phyloP scores from a whole-genome alignment of 2,113 vertebrate genomes.

The Notothenia coriiceps region DNA sequence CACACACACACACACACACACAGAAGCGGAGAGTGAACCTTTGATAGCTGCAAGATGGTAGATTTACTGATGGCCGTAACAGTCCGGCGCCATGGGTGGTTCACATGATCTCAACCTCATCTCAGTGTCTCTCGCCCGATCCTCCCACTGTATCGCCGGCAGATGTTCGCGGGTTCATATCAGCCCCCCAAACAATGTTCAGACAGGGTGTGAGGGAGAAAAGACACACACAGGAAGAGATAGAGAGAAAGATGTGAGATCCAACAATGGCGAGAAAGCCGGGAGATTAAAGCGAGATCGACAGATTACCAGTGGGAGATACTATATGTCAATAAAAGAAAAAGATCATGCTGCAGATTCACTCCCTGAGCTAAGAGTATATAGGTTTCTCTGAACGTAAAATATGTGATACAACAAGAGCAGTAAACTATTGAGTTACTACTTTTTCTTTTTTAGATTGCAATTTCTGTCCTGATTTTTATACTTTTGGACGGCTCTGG shows the following conservation, averaged over 20 bases:
- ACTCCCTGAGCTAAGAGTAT: slow-evolving; percentile 20
- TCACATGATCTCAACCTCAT: slow-evolving; percentile 79
- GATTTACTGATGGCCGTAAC: slow-evolving; percentile 80
- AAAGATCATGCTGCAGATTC: slow-evolving; percentile 25
- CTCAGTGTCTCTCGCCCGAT: slow-evolving; percentile 58
- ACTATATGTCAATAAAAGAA: slow-evolving; percentile 62
- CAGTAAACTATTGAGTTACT: slow-evolving; percentile 12
- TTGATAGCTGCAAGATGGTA: slow-evolving; percentile 75
- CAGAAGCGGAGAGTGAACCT: slow-evolving; percentile 62
- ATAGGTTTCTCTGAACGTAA: slow-evolving; percentile 24
- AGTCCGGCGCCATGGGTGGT: slow-evolving; percentile 76
- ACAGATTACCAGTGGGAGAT: slow-evolving; percentile 70
- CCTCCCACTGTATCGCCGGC: slow-evolving; percentile 71
- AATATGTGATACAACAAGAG: slow-evolving; percentile 26
- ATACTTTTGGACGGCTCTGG: slow-evolving; percentile 23
- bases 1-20: slow-evolving; percentile 35
- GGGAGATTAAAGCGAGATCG: slow-evolving; percentile 67
- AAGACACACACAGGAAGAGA: slow-evolving; percentile 59
- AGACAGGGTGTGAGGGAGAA: slow-evolving; percentile 60
- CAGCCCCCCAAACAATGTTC: slow-evolving; percentile 54
- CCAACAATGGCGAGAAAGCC: slow-evolving; percentile 50
- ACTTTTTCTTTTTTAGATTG: background rate
- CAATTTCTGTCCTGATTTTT: slow-evolving; percentile 23
- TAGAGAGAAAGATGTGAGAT: slow-evolving; percentile 53
- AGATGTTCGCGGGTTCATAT: slow-evolving; percentile 82